Evolutionary conservation across 2,797 vertebrate species (phyloP).

Genomic region (Tiaroga cobitis): DNA sequence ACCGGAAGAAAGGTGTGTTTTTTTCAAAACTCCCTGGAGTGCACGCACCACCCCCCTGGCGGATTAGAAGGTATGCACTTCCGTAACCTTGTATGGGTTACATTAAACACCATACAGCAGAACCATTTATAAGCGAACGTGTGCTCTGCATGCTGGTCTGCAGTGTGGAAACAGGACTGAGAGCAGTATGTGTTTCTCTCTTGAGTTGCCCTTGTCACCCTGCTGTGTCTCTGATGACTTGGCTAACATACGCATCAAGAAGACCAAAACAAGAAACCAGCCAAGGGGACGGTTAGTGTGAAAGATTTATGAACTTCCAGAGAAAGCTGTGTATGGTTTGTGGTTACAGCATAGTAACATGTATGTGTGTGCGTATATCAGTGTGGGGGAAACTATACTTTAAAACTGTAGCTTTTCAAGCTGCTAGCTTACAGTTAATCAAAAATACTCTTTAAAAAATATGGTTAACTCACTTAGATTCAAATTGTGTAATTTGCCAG

Average conservation of each 20-base stretch:
- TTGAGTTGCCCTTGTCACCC: constrained; percentile 23
- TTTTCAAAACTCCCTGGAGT: no score
- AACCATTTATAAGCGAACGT: not conserved
- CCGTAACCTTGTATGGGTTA: no score
- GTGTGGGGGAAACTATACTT: not conserved
- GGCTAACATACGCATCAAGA: constrained; percentile 17
- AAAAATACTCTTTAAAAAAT: not conserved
- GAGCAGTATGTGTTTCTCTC: not conserved
- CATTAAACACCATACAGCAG: not conserved
- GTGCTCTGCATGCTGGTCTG: constrained; percentile 8
- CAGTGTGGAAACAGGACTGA: not conserved
- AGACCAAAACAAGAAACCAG: constrained; percentile 28
- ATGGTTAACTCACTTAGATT: not conserved
- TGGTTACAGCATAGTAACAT: not conserved
- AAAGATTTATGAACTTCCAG: constrained; percentile 51
- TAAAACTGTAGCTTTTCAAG: not conserved
- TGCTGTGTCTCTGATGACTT: constrained; percentile 21
- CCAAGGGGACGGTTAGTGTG: constrained; percentile 37
- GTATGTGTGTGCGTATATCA: not conserved
- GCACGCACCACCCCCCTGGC: no score
- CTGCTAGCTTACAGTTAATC: no score
- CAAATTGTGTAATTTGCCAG: not conserved
- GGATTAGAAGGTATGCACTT: no score
- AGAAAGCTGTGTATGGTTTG: constrained; percentile 17
- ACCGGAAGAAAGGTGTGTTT: no score